These are phyloP conservation scores for Huso huso DNA, from an alignment of 2,797 vertebrate species.

Conservation along the genomic window DNA sequence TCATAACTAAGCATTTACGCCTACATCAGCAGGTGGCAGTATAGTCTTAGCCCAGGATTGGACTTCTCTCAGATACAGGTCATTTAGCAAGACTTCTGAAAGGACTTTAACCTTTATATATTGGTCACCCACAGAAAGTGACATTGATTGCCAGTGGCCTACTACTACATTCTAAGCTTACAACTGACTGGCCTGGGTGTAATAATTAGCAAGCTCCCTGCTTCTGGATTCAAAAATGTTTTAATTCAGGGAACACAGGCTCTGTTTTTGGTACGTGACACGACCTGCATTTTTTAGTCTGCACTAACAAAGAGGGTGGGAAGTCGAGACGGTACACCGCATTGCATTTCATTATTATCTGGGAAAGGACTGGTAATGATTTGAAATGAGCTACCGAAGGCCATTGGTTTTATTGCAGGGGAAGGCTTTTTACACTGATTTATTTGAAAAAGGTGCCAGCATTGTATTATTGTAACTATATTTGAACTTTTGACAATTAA, in stretches of 20 bases:
- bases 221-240: constrained; percentile 21
- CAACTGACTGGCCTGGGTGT: constrained; percentile 24
- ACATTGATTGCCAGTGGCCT: constrained; percentile 33
- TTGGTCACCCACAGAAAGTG: constrained; percentile 39
- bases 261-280: constrained; percentile 52
- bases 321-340: constrained; percentile 39
- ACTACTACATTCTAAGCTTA: constrained; percentile 29
- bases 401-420: constrained; percentile 60
- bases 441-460: constrained; percentile 53
- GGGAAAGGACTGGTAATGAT: constrained; percentile 48
- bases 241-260: constrained; percentile 54
- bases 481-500: constrained; percentile 64
- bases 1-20: neutral
- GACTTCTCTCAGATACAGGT: constrained; percentile 14
- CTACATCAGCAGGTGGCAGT: constrained; percentile 62
- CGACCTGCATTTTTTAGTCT: constrained; percentile 41
- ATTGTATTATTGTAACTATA: constrained; percentile 67
- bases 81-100: constrained; percentile 14
- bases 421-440: constrained; percentile 61
- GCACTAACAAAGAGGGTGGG: constrained; percentile 7
- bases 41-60: constrained; percentile 34
- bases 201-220: constrained; percentile 35
- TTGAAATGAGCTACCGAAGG: constrained; percentile 54
- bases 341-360: constrained; percentile 58
- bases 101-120: constrained; percentile 44